Percentiles rank a stretch among this genome's conserved stretches.
Evolutionary conservation across 2,113 vertebrate species (phyloP).

Genomic region (Silurus meridionalis): DNA sequence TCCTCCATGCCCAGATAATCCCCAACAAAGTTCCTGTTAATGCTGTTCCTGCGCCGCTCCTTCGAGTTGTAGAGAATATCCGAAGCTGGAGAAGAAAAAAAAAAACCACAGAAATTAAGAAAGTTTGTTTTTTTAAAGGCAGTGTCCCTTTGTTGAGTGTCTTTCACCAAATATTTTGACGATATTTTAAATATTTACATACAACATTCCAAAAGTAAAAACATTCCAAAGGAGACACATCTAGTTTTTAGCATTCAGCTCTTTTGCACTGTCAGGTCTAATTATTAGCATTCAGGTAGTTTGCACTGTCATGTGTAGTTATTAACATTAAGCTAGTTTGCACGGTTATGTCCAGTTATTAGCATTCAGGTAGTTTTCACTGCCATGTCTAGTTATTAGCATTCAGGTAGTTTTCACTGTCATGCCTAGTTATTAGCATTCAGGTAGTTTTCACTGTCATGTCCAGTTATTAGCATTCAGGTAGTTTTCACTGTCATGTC

Average conservation of each 20-base stretch:
- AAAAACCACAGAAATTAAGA: neutral
- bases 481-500: neutral
- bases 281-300: too few relatives aligned
- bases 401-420: neutral
- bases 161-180: neutral
- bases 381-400: neutral
- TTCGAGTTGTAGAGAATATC: slow-evolving; percentile 95
- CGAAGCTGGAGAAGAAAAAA: slow-evolving; percentile 74
- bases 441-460: neutral
- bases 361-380: neutral
- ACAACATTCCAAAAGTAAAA: neutral
- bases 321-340: too few relatives aligned
- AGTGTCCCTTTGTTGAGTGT: neutral
- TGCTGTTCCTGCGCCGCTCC: slow-evolving; percentile 90
- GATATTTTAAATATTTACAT: too few relatives aligned
- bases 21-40: slow-evolving; percentile 96
- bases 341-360: too few relatives aligned
- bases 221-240: too few relatives aligned
- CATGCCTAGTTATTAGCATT: neutral
- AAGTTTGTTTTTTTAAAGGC: neutral
- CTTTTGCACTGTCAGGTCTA: too few relatives aligned
- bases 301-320: too few relatives aligned
- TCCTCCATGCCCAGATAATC: slow-evolving; percentile 98
- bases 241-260: too few relatives aligned
- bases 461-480: neutral